Base-by-base conservation (phyloP, 2,797 vertebrate genomes). In the Muscicapa comitata region DNA sequence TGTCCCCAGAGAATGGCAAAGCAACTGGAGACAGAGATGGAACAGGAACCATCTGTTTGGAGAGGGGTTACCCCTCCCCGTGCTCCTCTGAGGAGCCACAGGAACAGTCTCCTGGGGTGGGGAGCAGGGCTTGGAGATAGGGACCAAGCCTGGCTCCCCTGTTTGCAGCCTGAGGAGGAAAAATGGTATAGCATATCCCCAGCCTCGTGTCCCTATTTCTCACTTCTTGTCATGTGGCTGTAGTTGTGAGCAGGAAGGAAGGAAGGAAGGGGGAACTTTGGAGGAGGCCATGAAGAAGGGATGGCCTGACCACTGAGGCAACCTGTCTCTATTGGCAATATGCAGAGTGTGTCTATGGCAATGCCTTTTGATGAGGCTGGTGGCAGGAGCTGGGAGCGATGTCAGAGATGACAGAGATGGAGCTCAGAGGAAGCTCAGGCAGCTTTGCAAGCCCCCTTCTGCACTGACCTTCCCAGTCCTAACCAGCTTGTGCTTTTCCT, bases 291-390 rank as follows among this genome's bases (percentile, higher is more conserved):
- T 54, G 78, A 78, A 72, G 72, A 57, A 84, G 38, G 50, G 37
- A 23, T 87, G 55, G 26, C 57, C 73, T 67, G 82, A 63, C 70
- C 90, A 61, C n/a, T 2, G 31, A 86, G 70, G 81, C 87, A 94
- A 65, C 63, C 72, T 59, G 18, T 81, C 70, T 90, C 91, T 90
- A 86, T 97, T 95, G 96, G 96, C 93, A 97, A 96, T 96, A 90
- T 35, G 59, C 90, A 85, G 94, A 96, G 95, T 40, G 13, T 98
- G 58, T 68, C 97, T 96, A 97, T 90, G 97, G 97, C 93, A 97
- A 97, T 98, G 86, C 86, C 86, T 96, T 97, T 96, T 96, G 96
- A 97, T 97, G 93, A 97, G 96, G 93, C 95, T 96, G 97, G 95
- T 96, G 96, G 93, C 94, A 94, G 92, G 57, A 96, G 80, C 84